These are phyloP conservation scores for Pachypanchax playfairii DNA, from an alignment of 2,113 vertebrate species.

Conservation along the genomic window DNA sequence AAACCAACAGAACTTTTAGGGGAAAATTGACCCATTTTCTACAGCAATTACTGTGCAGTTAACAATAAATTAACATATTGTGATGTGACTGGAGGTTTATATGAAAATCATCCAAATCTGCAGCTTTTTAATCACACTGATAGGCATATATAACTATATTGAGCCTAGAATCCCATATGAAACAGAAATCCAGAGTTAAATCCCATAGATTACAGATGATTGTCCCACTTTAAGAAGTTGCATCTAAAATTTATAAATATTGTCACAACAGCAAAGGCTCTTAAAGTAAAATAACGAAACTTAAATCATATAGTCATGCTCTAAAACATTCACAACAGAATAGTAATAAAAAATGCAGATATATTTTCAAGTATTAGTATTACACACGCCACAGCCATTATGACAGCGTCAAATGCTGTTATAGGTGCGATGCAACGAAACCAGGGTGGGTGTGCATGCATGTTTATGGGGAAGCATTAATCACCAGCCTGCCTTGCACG, in stretches of 20 bases:
- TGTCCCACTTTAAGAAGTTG: not conserved
- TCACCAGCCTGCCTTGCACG: constrained; percentile 53
- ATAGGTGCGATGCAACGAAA: constrained; percentile 13
- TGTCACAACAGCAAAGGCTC: not conserved
- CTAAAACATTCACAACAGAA: constrained; percentile 4
- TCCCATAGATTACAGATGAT: not conserved
- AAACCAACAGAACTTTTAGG: not conserved
- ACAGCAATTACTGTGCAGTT: constrained; percentile 63
- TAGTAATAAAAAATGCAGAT: not conserved
- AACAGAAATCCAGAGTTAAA: not conserved
- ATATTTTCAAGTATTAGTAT: constrained; percentile 24
- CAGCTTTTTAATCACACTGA: not conserved
- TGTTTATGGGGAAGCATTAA: constrained; percentile 56
- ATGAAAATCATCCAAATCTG: not conserved
- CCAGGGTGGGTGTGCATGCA: constrained; percentile 44
- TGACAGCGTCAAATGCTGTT: constrained; percentile 7
- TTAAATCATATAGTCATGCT: not conserved
- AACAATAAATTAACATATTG: constrained; percentile 60
- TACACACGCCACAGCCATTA: constrained; percentile 37
- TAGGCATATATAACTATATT: not conserved
- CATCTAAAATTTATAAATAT: not conserved
- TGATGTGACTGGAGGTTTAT: constrained; percentile 22
- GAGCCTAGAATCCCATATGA: not conserved
- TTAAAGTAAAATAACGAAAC: not conserved
- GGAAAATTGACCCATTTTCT: constrained; percentile 18